These are phyloP conservation scores for Zapornia atra DNA, from an alignment of 2,113 vertebrate species.

Conservation along the genomic window DNA sequence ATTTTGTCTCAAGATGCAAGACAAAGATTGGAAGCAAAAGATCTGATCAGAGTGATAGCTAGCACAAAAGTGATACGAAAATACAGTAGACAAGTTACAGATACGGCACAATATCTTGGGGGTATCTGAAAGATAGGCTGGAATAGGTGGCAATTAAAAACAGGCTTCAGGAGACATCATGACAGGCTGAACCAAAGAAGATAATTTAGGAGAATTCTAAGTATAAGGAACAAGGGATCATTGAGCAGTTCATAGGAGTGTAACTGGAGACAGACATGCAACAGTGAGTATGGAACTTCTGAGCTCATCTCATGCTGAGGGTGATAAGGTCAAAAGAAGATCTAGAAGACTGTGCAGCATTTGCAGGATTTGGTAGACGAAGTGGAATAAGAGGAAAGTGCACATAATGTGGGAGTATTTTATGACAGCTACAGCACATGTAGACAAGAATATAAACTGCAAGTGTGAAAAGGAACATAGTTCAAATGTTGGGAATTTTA, in stretches of 20 bases:
- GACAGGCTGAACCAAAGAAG: not conserved
- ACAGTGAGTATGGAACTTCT: not conserved
- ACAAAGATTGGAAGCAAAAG: not conserved
- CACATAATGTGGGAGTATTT: not conserved
- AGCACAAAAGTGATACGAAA: not conserved
- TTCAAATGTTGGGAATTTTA: not conserved
- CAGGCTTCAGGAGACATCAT: not conserved
- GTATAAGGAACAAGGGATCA: not conserved
- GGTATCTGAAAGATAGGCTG: not conserved
- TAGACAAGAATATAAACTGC: not conserved
- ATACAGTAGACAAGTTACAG: not conserved
- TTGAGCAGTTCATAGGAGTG: not conserved
- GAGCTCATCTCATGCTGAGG: not conserved
- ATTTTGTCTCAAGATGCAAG: not conserved
- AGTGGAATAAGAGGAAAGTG: not conserved
- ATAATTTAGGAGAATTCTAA: not conserved
- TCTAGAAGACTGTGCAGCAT: fast-evolving
- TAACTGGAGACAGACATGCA: not conserved
- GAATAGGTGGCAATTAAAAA: not conserved
- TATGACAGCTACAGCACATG: not conserved
- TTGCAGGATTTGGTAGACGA: not conserved
- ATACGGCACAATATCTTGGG: not conserved
- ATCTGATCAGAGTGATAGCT: not conserved
- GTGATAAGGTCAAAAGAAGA: not conserved
- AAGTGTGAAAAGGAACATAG: not conserved